Percentiles rank a stretch among this genome's conserved stretches.
These are phyloP conservation scores for Caenorhabditis sp. DNA, from an alignment of 2,888 invertebrate genomes.

Conservation along the genomic window DNA sequence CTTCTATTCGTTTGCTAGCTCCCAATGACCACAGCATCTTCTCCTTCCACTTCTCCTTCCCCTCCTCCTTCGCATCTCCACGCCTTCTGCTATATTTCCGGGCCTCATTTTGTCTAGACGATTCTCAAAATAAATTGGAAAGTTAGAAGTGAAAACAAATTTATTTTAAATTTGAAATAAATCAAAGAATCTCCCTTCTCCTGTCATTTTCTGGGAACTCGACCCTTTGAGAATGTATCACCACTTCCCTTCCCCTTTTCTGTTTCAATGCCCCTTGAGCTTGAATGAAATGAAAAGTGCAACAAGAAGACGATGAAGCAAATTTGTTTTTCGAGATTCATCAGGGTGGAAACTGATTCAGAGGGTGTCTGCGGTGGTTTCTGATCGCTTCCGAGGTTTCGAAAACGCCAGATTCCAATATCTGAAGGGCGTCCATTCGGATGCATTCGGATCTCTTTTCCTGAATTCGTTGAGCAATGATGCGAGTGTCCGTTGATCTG, in stretches of 20 bases:
- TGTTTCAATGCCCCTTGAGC: not conserved
- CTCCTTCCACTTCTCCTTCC: not conserved
- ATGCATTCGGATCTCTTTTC: not conserved
- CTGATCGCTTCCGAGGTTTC: not conserved
- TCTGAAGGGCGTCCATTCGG: not conserved
- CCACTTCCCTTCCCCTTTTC: not conserved
- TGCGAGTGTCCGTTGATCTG: slow-evolving; percentile 28
- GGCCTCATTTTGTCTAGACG: not conserved
- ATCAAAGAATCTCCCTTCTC: no score
- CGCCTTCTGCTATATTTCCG: not conserved
- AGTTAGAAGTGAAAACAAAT: slow-evolving; percentile 8
- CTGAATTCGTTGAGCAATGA: slow-evolving; percentile 52
- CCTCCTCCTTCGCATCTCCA: not conserved
- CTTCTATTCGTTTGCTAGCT: no score
- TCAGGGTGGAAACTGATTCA: slow-evolving; percentile 55
- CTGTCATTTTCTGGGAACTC: no score
- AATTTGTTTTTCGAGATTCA: slow-evolving; percentile 31
- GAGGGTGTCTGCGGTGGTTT: slow-evolving; percentile 9
- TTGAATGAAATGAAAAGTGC: slow-evolving; percentile 13
- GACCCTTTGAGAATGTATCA: no score
- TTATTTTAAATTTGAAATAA: no score
- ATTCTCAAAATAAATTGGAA: slow-evolving; percentile 2
- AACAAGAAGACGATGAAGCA: no score
- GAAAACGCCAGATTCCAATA: not conserved
- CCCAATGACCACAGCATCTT: not conserved